phyloP scores from a whole-genome alignment of 2,797 vertebrate species.

The Sphenodon punctatus region DNA sequence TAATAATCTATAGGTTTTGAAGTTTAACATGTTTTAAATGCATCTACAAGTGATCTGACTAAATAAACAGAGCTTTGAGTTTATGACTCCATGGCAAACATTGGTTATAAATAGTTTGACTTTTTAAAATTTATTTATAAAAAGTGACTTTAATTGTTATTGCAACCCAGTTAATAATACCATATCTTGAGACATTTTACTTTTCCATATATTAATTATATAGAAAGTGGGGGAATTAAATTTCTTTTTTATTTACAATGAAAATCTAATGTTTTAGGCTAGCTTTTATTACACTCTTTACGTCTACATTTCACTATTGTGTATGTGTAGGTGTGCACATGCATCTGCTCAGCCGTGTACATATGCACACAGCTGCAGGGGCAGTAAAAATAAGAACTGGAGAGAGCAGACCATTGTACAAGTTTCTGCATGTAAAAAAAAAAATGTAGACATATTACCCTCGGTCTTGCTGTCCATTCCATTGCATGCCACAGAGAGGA shows the following conservation, averaged over 20 bases:
- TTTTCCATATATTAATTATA: too few species aligned
- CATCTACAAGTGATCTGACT: slow-evolving; percentile 7
- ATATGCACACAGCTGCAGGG: too few species aligned
- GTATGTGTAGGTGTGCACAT: too few species aligned
- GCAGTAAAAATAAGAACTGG: neutral
- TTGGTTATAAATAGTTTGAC: neutral
- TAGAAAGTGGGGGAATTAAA: too few species aligned
- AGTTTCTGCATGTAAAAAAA: neutral
- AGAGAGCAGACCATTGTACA: neutral
- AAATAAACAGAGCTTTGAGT: slow-evolving; percentile 6
- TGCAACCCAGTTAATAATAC: neutral
- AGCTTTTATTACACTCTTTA: too few species aligned
- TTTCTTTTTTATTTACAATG: neutral
- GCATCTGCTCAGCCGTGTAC: too few species aligned
- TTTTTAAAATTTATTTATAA: neutral
- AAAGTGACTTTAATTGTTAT: neutral
- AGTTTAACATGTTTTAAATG: neutral
- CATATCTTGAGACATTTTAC: too few species aligned
- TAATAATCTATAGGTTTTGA: neutral
- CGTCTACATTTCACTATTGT: too few species aligned
- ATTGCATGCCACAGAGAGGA: neutral
- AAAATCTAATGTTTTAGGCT: too few species aligned
- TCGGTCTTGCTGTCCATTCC: neutral
- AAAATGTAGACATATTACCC: neutral
- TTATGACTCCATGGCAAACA: neutral